Percentiles rank a stretch among this genome's conserved stretches.
These are phyloP conservation scores for Otolemur garnettii DNA, from an alignment of 2,113 vertebrate genomes.

Conservation along the genomic window DNA sequence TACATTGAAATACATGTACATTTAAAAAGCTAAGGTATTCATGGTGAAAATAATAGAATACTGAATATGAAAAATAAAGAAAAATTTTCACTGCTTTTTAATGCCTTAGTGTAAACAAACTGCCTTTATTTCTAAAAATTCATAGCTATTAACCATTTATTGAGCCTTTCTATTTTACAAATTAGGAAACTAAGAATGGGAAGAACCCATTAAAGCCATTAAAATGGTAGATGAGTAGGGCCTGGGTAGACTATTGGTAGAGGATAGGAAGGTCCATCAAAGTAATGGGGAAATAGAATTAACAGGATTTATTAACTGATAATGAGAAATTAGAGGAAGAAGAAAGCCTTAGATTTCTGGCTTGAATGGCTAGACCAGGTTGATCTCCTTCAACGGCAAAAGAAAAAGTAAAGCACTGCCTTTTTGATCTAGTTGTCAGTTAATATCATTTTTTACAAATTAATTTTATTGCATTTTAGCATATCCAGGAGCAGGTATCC, in stretches of 20 bases:
- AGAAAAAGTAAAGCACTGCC: not conserved
- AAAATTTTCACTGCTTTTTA: not conserved
- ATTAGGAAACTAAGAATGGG: not conserved
- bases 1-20: not conserved
- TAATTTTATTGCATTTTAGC: not conserved
- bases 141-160: not conserved
- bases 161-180: not conserved
- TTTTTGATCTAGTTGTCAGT: not conserved
- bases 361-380: not conserved
- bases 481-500: not conserved
- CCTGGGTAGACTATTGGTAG: not conserved
- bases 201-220: not conserved
- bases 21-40: not conserved
- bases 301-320: not conserved
- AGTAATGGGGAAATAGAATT: not conserved
- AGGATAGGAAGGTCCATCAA: not conserved
- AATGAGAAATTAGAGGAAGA: not conserved
- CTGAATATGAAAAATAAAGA: not conserved
- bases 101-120: not conserved
- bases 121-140: not conserved
- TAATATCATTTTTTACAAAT: not conserved
- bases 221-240: not conserved
- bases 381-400: not conserved
- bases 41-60: not conserved
- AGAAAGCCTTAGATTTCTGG: not conserved